Percentiles rank a stretch among this genome's conserved stretches.
These are phyloP conservation scores for Polydrusus pterygomalis DNA, from an alignment of 2,888 invertebrate species.

Conservation along the genomic window DNA sequence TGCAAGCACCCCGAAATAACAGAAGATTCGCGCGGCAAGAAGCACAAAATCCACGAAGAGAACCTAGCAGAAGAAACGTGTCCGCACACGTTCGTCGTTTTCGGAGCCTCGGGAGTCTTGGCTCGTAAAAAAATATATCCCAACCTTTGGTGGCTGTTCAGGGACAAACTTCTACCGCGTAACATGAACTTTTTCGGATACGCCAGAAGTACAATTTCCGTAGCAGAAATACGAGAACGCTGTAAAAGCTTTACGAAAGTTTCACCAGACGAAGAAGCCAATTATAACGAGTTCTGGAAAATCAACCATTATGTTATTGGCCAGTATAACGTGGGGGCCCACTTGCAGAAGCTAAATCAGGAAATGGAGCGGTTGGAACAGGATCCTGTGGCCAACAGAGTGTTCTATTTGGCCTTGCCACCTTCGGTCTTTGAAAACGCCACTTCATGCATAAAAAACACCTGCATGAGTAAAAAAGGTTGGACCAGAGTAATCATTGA, in stretches of 20 bases:
- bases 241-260: constrained; percentile 91
- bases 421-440: constrained; percentile 95
- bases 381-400: constrained; percentile 82
- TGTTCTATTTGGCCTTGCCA: constrained; percentile 98
- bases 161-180: constrained; percentile 92
- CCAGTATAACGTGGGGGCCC: constrained; percentile 85
- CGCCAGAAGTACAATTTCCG: constrained; percentile 89
- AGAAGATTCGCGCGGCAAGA: constrained; percentile 77
- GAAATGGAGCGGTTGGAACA: constrained; percentile 82
- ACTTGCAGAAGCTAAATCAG: constrained; percentile 88
- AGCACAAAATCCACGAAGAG: constrained; percentile 77
- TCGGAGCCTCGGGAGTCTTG: constrained; percentile 96
- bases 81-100: constrained; percentile 84
- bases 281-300: constrained; percentile 89
- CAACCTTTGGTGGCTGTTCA: constrained; percentile 96
- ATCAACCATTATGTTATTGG: constrained; percentile 91
- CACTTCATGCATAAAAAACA: constrained; percentile 88
- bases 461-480: constrained; percentile 88
- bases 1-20: constrained; percentile 71
- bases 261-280: constrained; percentile 81
- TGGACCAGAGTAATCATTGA: constrained; percentile 98
- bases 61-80: constrained; percentile 80
- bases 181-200: constrained; percentile 95
- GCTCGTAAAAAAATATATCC: constrained; percentile 99
- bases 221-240: constrained; percentile 84